Evolutionary conservation across 2,888 invertebrate species (phyloP), one percentile per base, ranked within the genome.

Genomic region (Xylocampa areola): DNA sequence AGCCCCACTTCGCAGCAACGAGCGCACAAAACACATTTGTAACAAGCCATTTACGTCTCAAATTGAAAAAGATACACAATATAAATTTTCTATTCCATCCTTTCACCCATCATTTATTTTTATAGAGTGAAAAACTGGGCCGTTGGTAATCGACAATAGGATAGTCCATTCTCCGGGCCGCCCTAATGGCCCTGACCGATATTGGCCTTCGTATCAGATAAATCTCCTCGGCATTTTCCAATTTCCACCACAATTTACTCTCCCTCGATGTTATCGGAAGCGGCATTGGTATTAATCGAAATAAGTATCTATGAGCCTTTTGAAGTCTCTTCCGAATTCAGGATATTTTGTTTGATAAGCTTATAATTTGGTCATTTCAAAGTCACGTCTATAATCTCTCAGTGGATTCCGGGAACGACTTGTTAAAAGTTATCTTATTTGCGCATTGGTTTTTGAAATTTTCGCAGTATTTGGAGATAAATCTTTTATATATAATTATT

Each of bases 211-310:
- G 61, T 47, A 58, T 39, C 45, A 73, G 73, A 81, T 79, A 79
- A 80, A 79, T 79, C 78, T 80, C 49, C n/a, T 51, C 21, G 62
- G 61, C 64, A 69, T 71, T 79, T 76, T 71, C 73, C 78, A 74
- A 79, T 79, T 79, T 76, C 65, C 58, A 57, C 35, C 51, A 68
- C 69, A 70, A 65, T 75, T 70, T 79, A 66, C 61, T 65, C 62
- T 68, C 62, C 39, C 58, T 58, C 16, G 41, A 57, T 64, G 64
- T 52, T 69, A 69, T 74, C 68, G 35, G 33, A 47, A 33, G 50
- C 19, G 37, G 39, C 43, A 13, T 23, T 32, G 1, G 30, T 40
- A 70, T 54, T 54, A 59, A 66, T 68, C 58, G 58, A 66, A 71
- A 74, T 70, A 61, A 43, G 51, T 70, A 68, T 61, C 37, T 51